Conservation (phyloP, 2,797 vertebrate species). For the Spea hammondii region DNA sequence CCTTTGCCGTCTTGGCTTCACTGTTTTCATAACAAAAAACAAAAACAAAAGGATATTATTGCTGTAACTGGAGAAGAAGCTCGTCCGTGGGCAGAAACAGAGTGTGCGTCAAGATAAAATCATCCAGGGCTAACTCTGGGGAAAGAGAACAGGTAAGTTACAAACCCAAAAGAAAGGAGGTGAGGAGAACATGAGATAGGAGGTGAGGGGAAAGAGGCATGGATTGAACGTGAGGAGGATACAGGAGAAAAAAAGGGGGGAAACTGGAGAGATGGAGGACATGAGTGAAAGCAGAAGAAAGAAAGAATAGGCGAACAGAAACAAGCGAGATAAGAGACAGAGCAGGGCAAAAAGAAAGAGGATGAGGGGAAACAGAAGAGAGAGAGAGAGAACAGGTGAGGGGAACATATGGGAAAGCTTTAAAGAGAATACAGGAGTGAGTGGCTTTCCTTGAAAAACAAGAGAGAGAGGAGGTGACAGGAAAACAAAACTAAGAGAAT, state of each 20-base stretch:
- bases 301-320: neutral
- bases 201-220: neutral
- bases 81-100: conserved; percentile 91
- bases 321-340: neutral
- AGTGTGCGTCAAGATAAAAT: conserved; percentile 93
- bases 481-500: neutral
- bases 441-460: no score
- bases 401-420: neutral
- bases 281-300: neutral
- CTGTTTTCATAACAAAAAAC: no score
- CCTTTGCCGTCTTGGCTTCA: no score
- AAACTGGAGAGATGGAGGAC: neutral
- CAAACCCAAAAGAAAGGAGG: neutral
- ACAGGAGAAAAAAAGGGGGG: neutral
- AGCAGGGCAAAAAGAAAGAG: neutral
- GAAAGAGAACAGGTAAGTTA: neutral
- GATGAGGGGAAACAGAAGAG: neutral
- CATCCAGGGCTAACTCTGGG: conserved; percentile 84
- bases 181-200: neutral
- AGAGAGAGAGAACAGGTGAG: neutral
- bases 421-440: neutral
- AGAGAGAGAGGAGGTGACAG: conserved; percentile 5
- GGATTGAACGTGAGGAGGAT: neutral
- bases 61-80: conserved; percentile 88
- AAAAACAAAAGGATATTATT: conserved; percentile 85